Percentiles rank a stretch among this genome's conserved stretches.
phyloP scores from a whole-genome alignment of 1,140 invertebrate genomes.

The Melanaphis sacchari region DNA sequence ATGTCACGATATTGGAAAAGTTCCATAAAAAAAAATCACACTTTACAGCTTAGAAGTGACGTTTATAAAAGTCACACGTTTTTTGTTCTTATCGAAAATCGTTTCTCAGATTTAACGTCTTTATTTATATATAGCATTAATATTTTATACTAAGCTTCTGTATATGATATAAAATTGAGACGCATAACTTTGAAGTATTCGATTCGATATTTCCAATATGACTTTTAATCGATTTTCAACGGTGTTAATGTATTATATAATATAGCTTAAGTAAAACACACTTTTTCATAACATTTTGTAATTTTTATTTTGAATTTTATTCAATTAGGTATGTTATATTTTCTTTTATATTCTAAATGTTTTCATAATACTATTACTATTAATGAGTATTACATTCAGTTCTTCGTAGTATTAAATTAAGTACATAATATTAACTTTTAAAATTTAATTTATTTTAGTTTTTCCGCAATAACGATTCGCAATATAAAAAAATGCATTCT shows the following conservation, averaged over 20 bases:
- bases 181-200: not conserved
- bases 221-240: not conserved
- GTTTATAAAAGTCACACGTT: not conserved
- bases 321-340: not conserved
- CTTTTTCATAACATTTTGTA: not conserved
- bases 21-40: conserved; percentile 5
- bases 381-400: not conserved
- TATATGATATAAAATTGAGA: not conserved
- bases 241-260: not conserved
- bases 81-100: not conserved
- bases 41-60: not conserved
- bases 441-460: not conserved
- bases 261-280: not conserved
- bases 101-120: not conserved
- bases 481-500: not conserved
- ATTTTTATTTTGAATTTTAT: not conserved
- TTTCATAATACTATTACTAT: not conserved
- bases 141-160: not conserved
- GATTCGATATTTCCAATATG: not conserved
- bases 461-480: not conserved
- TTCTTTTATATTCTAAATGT: not conserved
- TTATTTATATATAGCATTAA: not conserved
- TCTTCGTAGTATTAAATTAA: not conserved
- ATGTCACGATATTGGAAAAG: not conserved
- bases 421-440: not conserved